Conservation (phyloP, 2,113 vertebrate species). For the Notothenia rossii region DNA sequence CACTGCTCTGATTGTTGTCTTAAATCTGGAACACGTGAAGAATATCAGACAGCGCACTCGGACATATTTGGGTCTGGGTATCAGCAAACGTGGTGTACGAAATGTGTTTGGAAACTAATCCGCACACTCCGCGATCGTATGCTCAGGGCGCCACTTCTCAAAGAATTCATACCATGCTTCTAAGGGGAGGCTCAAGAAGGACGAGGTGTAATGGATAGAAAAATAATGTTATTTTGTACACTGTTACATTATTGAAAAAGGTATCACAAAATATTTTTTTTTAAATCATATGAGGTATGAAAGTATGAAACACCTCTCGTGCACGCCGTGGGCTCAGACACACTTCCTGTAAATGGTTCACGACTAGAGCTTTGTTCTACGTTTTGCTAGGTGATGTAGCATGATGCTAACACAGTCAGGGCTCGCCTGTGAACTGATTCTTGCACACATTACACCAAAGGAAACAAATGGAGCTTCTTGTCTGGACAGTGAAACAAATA, state of each 20-base stretch:
- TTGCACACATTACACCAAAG: not conserved
- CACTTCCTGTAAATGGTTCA: constrained; percentile 21
- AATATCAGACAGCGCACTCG: not conserved
- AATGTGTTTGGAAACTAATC: constrained; percentile 32
- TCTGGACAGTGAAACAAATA: not conserved
- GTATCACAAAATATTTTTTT: constrained; percentile 73
- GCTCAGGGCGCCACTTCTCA: constrained; percentile 6
- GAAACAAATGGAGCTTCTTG: constrained; percentile 24
- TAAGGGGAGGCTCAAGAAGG: constrained; percentile 3
- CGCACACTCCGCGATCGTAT: constrained; percentile 22
- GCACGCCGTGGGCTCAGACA: constrained; percentile 47
- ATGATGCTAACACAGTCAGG: constrained; percentile 2
- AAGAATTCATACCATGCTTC: constrained; percentile 58
- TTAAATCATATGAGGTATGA: constrained; percentile 79
- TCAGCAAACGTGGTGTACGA: constrained; percentile 10
- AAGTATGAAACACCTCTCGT: constrained; percentile 69
- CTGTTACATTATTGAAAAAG: constrained; percentile 66
- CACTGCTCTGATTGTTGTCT: not conserved
- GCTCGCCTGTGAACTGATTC: constrained; percentile 20
- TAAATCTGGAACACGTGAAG: not conserved
- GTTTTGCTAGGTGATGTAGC: constrained; percentile 5
- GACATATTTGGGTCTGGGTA: not conserved
- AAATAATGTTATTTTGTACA: constrained; percentile 67
- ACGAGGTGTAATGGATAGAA: constrained; percentile 55
- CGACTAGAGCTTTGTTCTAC: constrained; percentile 42